Base-by-base conservation (phyloP, 1,140 invertebrate species). In the Phortica variegata region DNA sequence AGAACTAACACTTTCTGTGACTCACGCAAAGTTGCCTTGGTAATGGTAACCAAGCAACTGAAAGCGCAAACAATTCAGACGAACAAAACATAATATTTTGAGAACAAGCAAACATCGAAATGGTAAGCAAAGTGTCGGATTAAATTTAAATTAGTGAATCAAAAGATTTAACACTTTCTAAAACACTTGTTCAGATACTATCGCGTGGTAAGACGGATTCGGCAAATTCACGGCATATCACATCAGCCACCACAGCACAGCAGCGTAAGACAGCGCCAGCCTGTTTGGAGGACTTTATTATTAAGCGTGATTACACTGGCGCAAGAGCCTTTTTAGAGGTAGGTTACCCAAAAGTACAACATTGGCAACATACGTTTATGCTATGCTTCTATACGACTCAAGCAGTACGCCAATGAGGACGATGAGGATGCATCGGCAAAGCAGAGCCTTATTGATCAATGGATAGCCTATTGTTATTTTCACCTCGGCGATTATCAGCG, bases 391-490 rank as follows among this genome's bases (percentile, higher is more conserved):
- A 2, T 0, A 13, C 10, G 29, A 12, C 12, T 13, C 0, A 8
- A 73, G n/a, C n/a, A n/a, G 70, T 73, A 60, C 18, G 43, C 60
- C 17, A 78, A 78, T 74, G 58, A 65, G 65, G 60, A 66, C 59
- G 32, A 85, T 74, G 56, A 62, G 66, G 59, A 84, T 80, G 32
- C 85, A 82, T 60, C 80, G 72, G 12, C 13, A 18, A 34, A 61
- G n/a, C 54, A 66, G 40, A 76, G 82, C 6, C 83, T 85, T 69
- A 83, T 84, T 13, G 86, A 91, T 54, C 76, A 89, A 48, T 98
- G 95, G 94, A 85, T 91, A 47, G 94, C 88, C 2, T 98, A 94
- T 75, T 97, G 94, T 77, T 85, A 87, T 45, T 98, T 97, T 78
- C 95, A 98, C 78, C 78, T 95, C 29, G 95, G 93, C 1, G 92